Percentiles rank a stretch among this genome's conserved stretches.
phyloP scores from a whole-genome alignment of 2,888 invertebrate genomes.

The Steinernema hermaphroditum region DNA sequence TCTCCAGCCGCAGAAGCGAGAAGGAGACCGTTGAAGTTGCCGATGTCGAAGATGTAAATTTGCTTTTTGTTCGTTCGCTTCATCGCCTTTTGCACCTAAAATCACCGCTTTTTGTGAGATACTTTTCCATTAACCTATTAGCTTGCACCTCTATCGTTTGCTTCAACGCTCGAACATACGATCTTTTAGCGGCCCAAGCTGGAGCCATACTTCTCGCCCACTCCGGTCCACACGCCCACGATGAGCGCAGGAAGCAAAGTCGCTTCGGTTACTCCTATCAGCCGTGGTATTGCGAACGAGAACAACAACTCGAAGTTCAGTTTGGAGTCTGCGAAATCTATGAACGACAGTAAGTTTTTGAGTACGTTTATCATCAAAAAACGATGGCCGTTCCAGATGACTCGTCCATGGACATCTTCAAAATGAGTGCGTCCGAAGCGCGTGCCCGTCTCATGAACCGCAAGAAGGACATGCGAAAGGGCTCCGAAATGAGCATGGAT shows the following conservation, averaged over 20 bases:
- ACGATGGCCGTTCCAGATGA: slow-evolving; percentile 12
- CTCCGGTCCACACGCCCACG: not conserved
- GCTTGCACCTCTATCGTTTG: not conserved
- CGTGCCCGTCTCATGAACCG: slow-evolving; percentile 54
- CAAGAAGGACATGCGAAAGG: slow-evolving; percentile 51
- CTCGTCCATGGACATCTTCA: slow-evolving; percentile 54
- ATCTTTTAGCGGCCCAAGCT: slow-evolving; percentile 13
- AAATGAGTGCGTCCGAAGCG: slow-evolving; percentile 62
- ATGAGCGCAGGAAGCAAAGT: slow-evolving; percentile 11
- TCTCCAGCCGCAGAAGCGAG: slow-evolving; percentile 4
- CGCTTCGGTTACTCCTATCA: slow-evolving; percentile 16
- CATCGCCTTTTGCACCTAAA: not conserved
- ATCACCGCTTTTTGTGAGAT: not conserved
- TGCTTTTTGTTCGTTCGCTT: slow-evolving; percentile 26
- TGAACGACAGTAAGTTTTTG: not conserved
- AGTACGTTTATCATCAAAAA: no score
- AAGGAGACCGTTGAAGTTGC: slow-evolving; percentile 34
- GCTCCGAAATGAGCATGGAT: slow-evolving; percentile 59
- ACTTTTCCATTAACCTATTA: not conserved
- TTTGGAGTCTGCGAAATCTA: not conserved
- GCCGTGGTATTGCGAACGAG: not conserved
- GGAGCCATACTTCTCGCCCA: slow-evolving; percentile 7
- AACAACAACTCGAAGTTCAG: not conserved
- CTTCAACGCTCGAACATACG: not conserved
- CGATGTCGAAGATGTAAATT: slow-evolving; percentile 29